Evolutionary conservation across 2,797 vertebrate species (phyloP).

Genomic region (Macrochelys suwanniensis): DNA sequence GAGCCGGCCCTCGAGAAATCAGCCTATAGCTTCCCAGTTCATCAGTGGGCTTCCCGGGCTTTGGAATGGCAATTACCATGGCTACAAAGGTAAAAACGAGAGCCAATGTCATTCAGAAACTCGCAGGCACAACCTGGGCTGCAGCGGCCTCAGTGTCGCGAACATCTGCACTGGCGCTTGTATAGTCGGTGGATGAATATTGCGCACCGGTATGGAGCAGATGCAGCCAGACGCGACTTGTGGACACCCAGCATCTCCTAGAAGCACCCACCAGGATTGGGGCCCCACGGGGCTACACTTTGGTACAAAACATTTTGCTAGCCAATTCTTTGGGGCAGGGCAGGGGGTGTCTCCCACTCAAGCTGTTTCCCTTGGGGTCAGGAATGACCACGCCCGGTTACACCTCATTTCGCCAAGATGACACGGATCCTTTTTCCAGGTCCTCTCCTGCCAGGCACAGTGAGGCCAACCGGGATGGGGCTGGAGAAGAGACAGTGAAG

Average conservation of each 20-base stretch:
- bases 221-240: too few species aligned
- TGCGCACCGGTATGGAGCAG: too few species aligned
- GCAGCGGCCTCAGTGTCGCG: too few species aligned
- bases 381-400: rapidly evolving
- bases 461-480: background rate
- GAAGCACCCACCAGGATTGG: background rate
- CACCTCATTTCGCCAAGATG: background rate
- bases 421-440: background rate
- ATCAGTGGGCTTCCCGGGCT: too few species aligned
- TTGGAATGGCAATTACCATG: too few species aligned
- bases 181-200: too few species aligned
- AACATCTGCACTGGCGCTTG: too few species aligned
- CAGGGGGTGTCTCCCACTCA: background rate
- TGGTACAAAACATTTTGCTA: background rate
- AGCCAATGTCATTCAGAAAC: too few species aligned
- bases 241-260: background rate
- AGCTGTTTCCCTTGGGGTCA: background rate
- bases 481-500: background rate
- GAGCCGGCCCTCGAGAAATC: too few species aligned
- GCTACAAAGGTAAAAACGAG: too few species aligned
- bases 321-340: background rate
- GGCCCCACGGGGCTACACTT: background rate
- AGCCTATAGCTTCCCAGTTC: too few species aligned
- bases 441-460: background rate
- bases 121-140: too few species aligned